Evolutionary conservation across 1,140 invertebrate genomes (phyloP), one percentile per base, ranked within the genome.

Genomic region (Lepidurus packardi): DNA sequence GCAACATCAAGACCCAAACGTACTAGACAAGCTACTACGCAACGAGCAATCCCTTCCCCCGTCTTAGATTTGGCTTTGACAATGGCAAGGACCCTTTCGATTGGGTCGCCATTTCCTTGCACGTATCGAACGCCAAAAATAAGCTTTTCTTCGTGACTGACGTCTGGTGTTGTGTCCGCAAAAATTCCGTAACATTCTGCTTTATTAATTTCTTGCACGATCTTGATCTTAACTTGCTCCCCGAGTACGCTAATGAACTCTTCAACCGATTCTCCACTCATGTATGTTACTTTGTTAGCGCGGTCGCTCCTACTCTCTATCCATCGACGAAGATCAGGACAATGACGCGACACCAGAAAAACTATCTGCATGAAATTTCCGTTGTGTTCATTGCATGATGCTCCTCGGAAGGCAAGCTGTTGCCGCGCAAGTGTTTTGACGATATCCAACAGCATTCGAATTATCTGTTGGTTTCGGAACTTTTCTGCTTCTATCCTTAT

Each of bases 401-500:
- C 42, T 21, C 74, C 74, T 16, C 24, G 74, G 42, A 75, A 75
- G 24, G 74, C 74, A 16, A 75, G 25, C 16, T 41, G 21, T 75
- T 75, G 13, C 42, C 44, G 34, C 16, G 34, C 25, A 43, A 76
- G 75, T 44, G 75, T 76, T 41, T 21, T 43, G 75, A 44, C 44
- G 16, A 76, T 76, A 44, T 76, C 43, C n/a, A 76, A 43, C 75
- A 76, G 34, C 34, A 76, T 76, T 25, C 75, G 43, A 34, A 76
- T 76, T n/a, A 76, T 76, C 16, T 41, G 74, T 16, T 44, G 8
- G 21, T 43, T 44, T 76, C 21, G 21, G 6, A 43, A 41, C 34
- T 25, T 8, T 53, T 76, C 43, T 44, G 21, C 44, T 8, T 76
- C 43, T 25, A 10, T 43, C 34, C 42, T 6, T 10, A 41, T 76